Evolutionary conservation across 2,797 vertebrate genomes (phyloP).

Genomic region (Vultur gryphus): DNA sequence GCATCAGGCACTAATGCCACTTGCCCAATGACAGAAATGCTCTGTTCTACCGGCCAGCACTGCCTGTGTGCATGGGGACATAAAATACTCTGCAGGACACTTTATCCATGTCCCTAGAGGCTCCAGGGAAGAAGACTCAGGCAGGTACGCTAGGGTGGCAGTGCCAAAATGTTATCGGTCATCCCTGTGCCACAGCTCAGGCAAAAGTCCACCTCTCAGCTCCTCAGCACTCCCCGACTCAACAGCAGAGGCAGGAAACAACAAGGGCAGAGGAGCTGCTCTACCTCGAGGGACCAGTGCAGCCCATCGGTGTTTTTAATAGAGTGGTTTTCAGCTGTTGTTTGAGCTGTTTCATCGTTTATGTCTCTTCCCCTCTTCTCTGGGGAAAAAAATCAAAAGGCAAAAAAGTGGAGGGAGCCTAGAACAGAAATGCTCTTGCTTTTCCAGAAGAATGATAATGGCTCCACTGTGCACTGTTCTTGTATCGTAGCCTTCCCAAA

Average conservation of each 20-base stretch:
- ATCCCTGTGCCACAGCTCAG: neutral
- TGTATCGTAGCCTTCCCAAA: neutral
- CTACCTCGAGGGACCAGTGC: accelerated
- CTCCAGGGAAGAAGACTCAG: neutral
- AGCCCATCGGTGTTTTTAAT: neutral
- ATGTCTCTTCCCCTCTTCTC: neutral
- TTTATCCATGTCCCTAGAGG: neutral
- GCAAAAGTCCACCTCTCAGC: neutral
- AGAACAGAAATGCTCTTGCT: neutral
- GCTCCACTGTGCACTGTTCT: neutral
- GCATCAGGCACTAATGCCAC: neutral
- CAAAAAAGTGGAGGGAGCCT: neutral
- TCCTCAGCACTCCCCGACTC: accelerated
- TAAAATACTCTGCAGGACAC: neutral
- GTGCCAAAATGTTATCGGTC: neutral
- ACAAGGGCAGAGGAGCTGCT: neutral
- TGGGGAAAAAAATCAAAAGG: neutral
- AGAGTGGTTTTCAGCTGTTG: neutral
- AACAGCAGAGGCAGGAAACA: neutral
- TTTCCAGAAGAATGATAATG: neutral
- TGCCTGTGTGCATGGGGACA: neutral
- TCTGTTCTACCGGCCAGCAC: neutral
- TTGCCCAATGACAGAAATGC: neutral
- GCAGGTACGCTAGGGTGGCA: neutral
- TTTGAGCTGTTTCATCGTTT: neutral